Percentiles rank a stretch among this genome's conserved stretches.
phyloP scores from a whole-genome alignment of 92 coral and sea anemone species.

The Epizoanthus illoricatus region DNA sequence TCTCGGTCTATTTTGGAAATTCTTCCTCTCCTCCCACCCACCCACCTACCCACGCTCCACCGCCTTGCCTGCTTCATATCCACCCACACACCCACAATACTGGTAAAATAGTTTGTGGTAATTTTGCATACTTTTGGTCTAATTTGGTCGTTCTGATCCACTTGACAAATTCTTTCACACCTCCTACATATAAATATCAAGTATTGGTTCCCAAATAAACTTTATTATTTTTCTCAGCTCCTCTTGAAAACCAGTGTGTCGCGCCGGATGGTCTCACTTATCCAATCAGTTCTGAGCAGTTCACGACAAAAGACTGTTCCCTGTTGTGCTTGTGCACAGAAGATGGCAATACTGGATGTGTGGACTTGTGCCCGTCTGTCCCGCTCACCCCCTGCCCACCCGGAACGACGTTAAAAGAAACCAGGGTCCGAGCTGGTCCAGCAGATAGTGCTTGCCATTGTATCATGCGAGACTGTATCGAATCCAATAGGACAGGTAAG shows the following conservation, averaged over 20 bases:
- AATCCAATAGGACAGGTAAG: background rate
- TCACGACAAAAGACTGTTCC: slow-evolving; percentile 23
- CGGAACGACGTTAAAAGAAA: slow-evolving; percentile 6
- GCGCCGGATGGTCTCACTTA: slow-evolving; percentile 19
- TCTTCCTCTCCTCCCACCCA: too few relatives aligned
- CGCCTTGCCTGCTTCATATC: too few relatives aligned
- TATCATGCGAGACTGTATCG: slow-evolving; percentile 22
- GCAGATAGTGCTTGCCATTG: background rate
- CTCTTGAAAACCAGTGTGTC: slow-evolving; percentile 9
- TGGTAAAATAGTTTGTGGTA: too few relatives aligned
- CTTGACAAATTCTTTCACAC: too few relatives aligned
- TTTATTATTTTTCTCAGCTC: slow-evolving; percentile 15
- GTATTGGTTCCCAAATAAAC: too few relatives aligned
- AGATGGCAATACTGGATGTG: slow-evolving; percentile 1
- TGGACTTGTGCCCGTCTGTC: slow-evolving; percentile 16
- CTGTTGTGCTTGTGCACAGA: background rate
- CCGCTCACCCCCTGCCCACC: background rate
- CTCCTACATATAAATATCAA: too few relatives aligned
- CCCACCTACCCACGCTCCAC: too few relatives aligned
- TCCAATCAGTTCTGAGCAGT: background rate
- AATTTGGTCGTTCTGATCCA: too few relatives aligned
- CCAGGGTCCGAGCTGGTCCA: background rate
- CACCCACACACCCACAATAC: too few relatives aligned
- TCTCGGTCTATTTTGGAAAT: too few relatives aligned
- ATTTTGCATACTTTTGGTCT: too few relatives aligned